phyloP scores from a whole-genome alignment of 2,113 vertebrate genomes.

The Phyllostomus hastatus region DNA sequence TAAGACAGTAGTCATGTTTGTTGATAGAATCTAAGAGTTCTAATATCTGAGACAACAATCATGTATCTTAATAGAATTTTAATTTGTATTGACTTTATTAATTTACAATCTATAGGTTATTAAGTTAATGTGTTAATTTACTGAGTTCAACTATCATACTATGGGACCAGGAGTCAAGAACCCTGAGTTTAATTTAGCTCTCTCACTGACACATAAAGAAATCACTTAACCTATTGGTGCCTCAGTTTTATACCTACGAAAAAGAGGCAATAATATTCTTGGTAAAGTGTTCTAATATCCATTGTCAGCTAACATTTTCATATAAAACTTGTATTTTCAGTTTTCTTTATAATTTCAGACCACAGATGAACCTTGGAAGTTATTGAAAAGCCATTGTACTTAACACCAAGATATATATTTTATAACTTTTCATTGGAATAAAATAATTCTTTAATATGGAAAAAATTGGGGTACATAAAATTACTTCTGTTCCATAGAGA shows the following conservation, averaged over 20 bases:
- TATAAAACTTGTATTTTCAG: background rate
- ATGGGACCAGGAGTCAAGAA: background rate
- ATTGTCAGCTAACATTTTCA: constrained; percentile 2
- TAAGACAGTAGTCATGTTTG: constrained; percentile 30
- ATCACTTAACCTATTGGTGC: background rate
- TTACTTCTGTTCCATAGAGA: constrained; percentile 44
- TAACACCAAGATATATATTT: constrained; percentile 56
- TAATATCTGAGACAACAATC: constrained; percentile 2
- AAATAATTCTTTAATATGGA: constrained; percentile 71
- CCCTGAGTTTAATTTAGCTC: background rate
- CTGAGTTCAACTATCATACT: background rate
- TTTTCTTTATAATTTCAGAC: constrained; percentile 59
- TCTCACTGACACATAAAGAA: background rate
- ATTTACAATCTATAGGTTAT: background rate
- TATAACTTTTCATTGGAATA: constrained; percentile 63
- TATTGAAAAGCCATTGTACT: constrained; percentile 64
- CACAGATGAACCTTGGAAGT: constrained; percentile 66
- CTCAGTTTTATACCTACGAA: background rate
- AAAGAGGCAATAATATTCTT: background rate
- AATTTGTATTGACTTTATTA: constrained; percentile 34
- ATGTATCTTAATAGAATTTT: background rate
- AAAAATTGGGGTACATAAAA: constrained; percentile 53
- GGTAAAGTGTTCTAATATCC: background rate
- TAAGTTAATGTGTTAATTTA: constrained; percentile 27
- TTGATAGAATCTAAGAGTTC: background rate